A percentile compares a stretch with the other conserved stretches of the same genome.
Conservation (phyloP, 2,888 invertebrate species). For the Leptodirus hochenwartii region DNA sequence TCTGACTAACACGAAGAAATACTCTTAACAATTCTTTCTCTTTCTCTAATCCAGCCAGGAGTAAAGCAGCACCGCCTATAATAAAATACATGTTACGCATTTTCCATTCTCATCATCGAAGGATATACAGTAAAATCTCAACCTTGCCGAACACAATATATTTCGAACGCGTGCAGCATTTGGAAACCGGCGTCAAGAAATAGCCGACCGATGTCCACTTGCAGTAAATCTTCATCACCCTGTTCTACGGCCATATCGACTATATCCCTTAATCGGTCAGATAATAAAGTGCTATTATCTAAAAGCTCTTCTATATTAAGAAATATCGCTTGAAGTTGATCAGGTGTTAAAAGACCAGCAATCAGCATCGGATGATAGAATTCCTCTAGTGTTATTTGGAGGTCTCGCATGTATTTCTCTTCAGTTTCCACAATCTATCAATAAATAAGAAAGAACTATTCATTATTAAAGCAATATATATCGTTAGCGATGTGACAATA, state of each 20-base stretch:
- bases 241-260: slow-evolving; percentile 71
- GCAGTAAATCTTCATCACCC: slow-evolving; percentile 66
- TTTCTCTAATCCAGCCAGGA: slow-evolving; percentile 80
- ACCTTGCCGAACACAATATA: slow-evolving; percentile 89
- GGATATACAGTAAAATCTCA: too few species aligned
- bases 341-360: slow-evolving; percentile 76
- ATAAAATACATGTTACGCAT: too few species aligned
- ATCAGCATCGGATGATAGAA: slow-evolving; percentile 87
- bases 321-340: slow-evolving; percentile 83
- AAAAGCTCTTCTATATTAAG: slow-evolving; percentile 84
- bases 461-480: too few species aligned
- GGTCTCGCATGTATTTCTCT: slow-evolving; percentile 83
- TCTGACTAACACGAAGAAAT: slow-evolving; percentile 88
- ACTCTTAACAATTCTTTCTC: slow-evolving; percentile 87
- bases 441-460: too few species aligned
- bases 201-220: slow-evolving; percentile 79
- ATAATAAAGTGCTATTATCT: slow-evolving; percentile 70
- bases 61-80: slow-evolving; percentile 61
- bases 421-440: slow-evolving; percentile 93
- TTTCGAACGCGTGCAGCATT: slow-evolving; percentile 89
- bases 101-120: too few species aligned
- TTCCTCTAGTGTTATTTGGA: slow-evolving; percentile 83
- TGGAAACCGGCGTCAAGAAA: slow-evolving; percentile 80
- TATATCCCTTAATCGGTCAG: slow-evolving; percentile 69
- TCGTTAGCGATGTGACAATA: too few species aligned